These are phyloP conservation scores for Sialia sialis DNA, from an alignment of 2,113 vertebrate species.

Conservation along the genomic window DNA sequence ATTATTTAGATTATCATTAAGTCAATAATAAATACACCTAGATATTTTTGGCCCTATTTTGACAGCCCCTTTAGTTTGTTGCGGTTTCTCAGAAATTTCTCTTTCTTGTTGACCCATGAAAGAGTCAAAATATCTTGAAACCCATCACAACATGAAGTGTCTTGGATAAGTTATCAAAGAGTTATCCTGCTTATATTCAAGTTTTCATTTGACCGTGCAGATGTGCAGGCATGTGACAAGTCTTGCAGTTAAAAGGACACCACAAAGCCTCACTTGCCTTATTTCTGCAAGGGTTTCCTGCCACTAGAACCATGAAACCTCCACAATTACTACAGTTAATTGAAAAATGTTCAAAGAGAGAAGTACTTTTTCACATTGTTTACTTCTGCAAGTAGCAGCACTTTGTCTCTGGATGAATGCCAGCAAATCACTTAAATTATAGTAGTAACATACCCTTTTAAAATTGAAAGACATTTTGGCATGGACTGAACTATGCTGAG, in stretches of 20 bases:
- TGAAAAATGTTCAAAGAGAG: not conserved
- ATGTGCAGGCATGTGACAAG: not conserved
- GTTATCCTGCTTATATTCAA: not conserved
- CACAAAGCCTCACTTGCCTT: not conserved
- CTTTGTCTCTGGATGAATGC: not conserved
- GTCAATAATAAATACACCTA: not conserved
- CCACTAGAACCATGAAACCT: not conserved
- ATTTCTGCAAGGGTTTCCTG: not conserved
- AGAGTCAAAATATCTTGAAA: not conserved
- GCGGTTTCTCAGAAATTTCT: not conserved
- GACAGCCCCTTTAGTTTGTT: not conserved
- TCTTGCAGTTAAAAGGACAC: not conserved
- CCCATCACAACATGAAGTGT: not conserved
- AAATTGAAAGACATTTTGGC: constrained; percentile 12
- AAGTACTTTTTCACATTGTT: not conserved
- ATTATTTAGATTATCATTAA: constrained; percentile 40
- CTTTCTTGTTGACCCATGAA: not conserved
- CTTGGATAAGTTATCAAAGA: not conserved
- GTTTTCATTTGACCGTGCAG: not conserved
- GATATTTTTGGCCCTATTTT: not conserved
- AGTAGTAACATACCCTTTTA: not conserved
- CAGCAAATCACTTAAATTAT: constrained; percentile 1
- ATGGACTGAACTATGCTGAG: not conserved
- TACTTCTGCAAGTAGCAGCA: constrained; percentile 34
- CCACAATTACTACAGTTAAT: not conserved